A percentile compares a stretch with the other conserved stretches of the same genome.
Conservation (phyloP, 2,888 invertebrate species). For the Abscondita cerata region DNA sequence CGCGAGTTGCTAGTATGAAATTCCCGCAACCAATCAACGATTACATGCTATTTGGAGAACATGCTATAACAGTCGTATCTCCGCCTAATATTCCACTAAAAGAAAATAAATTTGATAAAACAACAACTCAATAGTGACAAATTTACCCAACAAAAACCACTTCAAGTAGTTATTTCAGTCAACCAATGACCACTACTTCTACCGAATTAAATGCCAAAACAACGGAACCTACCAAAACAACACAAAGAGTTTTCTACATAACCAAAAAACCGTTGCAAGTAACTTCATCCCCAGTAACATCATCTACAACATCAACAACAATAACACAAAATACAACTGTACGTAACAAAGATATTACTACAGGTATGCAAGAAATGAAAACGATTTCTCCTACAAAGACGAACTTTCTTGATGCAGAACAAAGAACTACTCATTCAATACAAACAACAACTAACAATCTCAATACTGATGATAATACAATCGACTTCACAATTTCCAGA, state of each 20-base stretch:
- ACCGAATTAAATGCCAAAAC: background rate
- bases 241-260: background rate
- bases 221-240: background rate
- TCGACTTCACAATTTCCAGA: background rate
- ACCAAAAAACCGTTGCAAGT: background rate
- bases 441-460: slow-evolving; percentile 11
- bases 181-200: background rate
- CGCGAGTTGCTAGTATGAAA: background rate
- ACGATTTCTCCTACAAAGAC: background rate
- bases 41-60: slow-evolving; percentile 15
- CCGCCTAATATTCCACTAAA: background rate
- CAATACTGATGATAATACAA: slow-evolving; percentile 47
- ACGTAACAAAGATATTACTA: no score
- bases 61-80: slow-evolving; percentile 17
- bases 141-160: slow-evolving; percentile 5
- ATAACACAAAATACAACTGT: no score
- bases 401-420: no score
- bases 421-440: slow-evolving; percentile 3
- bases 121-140: slow-evolving; percentile 12
- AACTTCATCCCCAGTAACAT: slow-evolving; percentile 9
- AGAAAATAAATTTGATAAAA: background rate
- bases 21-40: background rate
- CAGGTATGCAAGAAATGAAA: slow-evolving; percentile 14
- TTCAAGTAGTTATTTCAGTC: no score
- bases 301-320: slow-evolving; percentile 20